Evolutionary conservation across 2,888 invertebrate genomes (phyloP), one percentile per base, ranked within the genome.

Genomic region (Mactromeris polynyma): DNA sequence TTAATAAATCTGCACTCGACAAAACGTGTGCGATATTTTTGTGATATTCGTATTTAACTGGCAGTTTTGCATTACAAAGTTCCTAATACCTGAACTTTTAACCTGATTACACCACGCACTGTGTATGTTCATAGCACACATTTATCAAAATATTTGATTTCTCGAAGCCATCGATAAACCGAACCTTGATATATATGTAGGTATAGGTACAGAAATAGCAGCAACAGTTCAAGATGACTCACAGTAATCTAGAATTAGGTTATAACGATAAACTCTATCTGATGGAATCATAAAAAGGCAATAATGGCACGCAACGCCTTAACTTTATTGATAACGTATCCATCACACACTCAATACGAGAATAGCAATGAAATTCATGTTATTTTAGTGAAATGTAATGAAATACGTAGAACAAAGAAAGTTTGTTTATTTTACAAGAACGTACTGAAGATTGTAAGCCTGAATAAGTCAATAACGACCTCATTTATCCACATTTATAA

Each of bases 161-260:
- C 11, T 64, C 58, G 26, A 26, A 64, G 58, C 58, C 58, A 26
- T 64, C 26, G 26, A 26, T 64, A 64, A 26, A 64, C n/a, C 19
- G 11, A 26, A 64, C 4, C 58, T 21, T 26, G 26, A 64, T 26
- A n/a, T 9, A 9, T n/a, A 64, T 9, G 11, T 14, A 64, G 2
- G 26, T 11, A n/a, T 58, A 11, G 31, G 73, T 73, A 73, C 73
- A 36, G 73, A 33, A 73, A 73, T 73, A 73, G 73, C 33, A 73
- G 3, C 33, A 3, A 33, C 17, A 6, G 73, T 33, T 73, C 33
- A 17, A 11, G 17, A 73, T 73, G 73, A 73, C 3, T 73, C 73
- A 73, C 14, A 14, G 21, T 26, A 73, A 21, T 26, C 0, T n/a
- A 26, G 58, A 26, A 64, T 64, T 64, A 64, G 58, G 58, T 64